Base-by-base conservation (phyloP, 2,888 invertebrate genomes). In the Oegoconia quadripuncta region DNA sequence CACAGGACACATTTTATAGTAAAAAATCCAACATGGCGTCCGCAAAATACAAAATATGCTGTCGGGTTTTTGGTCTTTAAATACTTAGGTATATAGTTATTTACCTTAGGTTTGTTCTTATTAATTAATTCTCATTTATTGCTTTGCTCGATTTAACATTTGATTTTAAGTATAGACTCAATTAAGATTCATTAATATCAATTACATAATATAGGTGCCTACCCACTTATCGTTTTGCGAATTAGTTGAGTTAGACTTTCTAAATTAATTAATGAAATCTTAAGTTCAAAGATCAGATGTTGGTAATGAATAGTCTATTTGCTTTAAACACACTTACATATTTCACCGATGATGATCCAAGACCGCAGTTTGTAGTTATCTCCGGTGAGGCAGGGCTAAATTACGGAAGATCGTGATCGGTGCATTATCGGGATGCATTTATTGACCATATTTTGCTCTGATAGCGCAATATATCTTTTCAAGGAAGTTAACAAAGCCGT, bases 361-460 rank as follows among this genome's bases (percentile, higher is more conserved):
- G 11, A 20, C 8, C 22, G 29, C 31, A 27, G 41, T 32, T 32
- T 37, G 34, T 26, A 36, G 27, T 29, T 33, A 36, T 28, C 26
- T 33, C 37, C 34, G 46, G 44, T 31, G 34, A 39, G 49, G 43
- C 36, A 48, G 40, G 34, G 41, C 54, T 54, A 52, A 58, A 54
- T 58, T 56, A 54, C 63, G 57, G 58, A 55, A 54, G 58, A 50
- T 52, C 43, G 47, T 38, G 47, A 43, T 32, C 38, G 39, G 53
- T 53, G 50, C 53, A 51, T 52, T 61, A 61, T 57, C 52, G 41
- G 33, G 45, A 39, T 38, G 37, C 54, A 59, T 68, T 66, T 68
- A 62, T 64, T 53, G 59, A 44, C 45, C 46, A 50, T 57, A 55
- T 48, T 56, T 54, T 48, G 50, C 40, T 43, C 45, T 47, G 48